Evolutionary conservation across 37 sponge, comb jelly and placozoan species (phyloP).

Genomic region (Agelas oroides): DNA sequence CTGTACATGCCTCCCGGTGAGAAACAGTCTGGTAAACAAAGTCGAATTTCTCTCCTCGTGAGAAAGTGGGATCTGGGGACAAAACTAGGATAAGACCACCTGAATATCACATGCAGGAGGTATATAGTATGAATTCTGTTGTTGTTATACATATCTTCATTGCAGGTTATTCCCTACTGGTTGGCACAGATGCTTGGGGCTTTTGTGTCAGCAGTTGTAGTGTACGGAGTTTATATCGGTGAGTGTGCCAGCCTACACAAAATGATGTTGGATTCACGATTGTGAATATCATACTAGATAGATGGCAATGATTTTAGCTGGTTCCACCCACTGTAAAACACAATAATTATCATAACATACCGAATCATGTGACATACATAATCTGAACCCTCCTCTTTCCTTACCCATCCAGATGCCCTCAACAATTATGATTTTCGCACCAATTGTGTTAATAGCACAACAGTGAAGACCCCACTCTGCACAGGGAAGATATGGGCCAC

Average conservation of each 20-base stretch:
- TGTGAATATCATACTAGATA: too few species aligned
- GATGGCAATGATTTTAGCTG: too few species aligned
- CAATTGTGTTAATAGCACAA: neutral
- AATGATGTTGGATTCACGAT: neutral
- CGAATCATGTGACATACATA: too few species aligned
- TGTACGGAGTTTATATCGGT: slow-evolving; percentile 81
- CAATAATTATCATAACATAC: neutral
- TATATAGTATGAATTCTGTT: too few species aligned
- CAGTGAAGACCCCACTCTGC: slow-evolving; percentile 3
- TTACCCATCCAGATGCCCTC: slow-evolving; percentile 39
- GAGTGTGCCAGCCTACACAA: slow-evolving; percentile 11
- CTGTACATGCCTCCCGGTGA: too few species aligned
- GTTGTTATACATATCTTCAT: too few species aligned
- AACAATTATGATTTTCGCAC: slow-evolving; percentile 12
- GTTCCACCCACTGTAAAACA: too few species aligned
- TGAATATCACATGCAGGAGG: too few species aligned
- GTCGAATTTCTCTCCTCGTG: too few species aligned
- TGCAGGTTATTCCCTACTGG: slow-evolving; percentile 80
- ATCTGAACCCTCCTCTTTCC: too few species aligned
- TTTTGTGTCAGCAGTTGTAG: slow-evolving; percentile 72
- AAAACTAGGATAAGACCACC: too few species aligned
- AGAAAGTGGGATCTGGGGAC: neutral
- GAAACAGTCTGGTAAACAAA: too few species aligned
- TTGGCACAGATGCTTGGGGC: slow-evolving; percentile 84
- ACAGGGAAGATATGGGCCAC: slow-evolving; percentile 87